phyloP scores from a whole-genome alignment of 1,140 invertebrate species.

The Euura lappo region DNA sequence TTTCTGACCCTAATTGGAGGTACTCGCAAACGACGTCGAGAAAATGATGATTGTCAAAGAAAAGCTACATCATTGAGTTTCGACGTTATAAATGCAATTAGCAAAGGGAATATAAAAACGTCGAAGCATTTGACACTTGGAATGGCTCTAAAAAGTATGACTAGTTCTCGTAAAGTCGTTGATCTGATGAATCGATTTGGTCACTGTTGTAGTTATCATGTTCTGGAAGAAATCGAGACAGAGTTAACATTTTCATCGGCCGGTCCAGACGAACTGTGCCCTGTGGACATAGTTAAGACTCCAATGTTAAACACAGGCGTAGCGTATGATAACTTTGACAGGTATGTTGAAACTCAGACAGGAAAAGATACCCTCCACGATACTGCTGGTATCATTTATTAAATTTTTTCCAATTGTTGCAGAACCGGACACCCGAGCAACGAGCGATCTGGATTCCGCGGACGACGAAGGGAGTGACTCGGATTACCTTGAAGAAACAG shows the following conservation, averaged over 20 bases:
- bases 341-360: conserved; percentile 31
- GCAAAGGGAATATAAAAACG: conserved; percentile 36
- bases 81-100: conserved; percentile 31
- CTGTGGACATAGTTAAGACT: conserved; percentile 31
- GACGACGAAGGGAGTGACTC: too few species aligned
- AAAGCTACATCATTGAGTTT: conserved; percentile 25
- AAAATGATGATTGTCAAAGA: conserved; percentile 24
- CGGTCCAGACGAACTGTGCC: conserved; percentile 24
- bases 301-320: conserved; percentile 26
- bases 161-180: conserved; percentile 41
- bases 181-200: conserved; percentile 41
- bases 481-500: too few species aligned
- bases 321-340: conserved; percentile 41
- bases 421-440: too few species aligned
- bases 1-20: conserved; percentile 23
- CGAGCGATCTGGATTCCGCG: too few species aligned
- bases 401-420: too few species aligned
- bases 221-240: conserved; percentile 40
- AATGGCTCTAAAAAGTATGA: conserved; percentile 41
- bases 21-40: conserved; percentile 21
- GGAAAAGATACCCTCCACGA: conserved; percentile 18
- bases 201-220: conserved; percentile 39
- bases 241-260: conserved; percentile 29
- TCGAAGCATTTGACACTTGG: conserved; percentile 44
- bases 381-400: not conserved